Conservation (phyloP, 2,797 vertebrate genomes). For the Lophius americanus region DNA sequence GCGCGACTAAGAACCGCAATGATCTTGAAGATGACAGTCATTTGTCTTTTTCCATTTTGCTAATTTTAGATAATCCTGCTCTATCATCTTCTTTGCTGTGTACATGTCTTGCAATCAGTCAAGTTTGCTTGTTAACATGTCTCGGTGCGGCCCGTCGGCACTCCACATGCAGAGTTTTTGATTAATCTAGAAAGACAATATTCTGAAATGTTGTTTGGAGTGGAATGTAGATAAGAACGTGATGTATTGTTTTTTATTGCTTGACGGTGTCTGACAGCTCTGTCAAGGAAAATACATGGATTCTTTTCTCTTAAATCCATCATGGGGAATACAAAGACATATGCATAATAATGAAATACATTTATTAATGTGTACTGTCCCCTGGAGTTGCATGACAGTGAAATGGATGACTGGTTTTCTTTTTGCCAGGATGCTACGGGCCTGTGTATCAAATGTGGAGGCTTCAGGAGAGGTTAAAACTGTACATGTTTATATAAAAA, state of each 20-base stretch:
- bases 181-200: slow-evolving; percentile 81
- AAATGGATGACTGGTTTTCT: slow-evolving; percentile 80
- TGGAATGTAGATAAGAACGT: slow-evolving; percentile 81
- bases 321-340: slow-evolving; percentile 82
- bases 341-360: slow-evolving; percentile 86
- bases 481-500: slow-evolving; percentile 37
- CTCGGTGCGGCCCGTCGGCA: slow-evolving; percentile 35
- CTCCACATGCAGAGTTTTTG: slow-evolving; percentile 76
- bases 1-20: slow-evolving; percentile 29
- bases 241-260: slow-evolving; percentile 82
- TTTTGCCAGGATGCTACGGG: slow-evolving; percentile 63
- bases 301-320: slow-evolving; percentile 81
- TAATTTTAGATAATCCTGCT: slow-evolving; percentile 62
- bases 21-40: slow-evolving; percentile 35
- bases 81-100: slow-evolving; percentile 54
- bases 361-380: slow-evolving; percentile 85
- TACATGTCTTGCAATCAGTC: slow-evolving; percentile 57
- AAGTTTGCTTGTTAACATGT: slow-evolving; percentile 58
- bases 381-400: slow-evolving; percentile 83
- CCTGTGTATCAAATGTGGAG: slow-evolving; percentile 73
- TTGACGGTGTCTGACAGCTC: slow-evolving; percentile 77
- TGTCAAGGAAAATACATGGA: slow-evolving; percentile 79
- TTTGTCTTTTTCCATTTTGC: slow-evolving; percentile 60
- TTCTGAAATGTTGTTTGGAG: slow-evolving; percentile 76
- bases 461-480: slow-evolving; percentile 71